Evolutionary conservation across 37 sponge, comb jelly and placozoan species (phyloP).

Genomic region (Spongia lamella): DNA sequence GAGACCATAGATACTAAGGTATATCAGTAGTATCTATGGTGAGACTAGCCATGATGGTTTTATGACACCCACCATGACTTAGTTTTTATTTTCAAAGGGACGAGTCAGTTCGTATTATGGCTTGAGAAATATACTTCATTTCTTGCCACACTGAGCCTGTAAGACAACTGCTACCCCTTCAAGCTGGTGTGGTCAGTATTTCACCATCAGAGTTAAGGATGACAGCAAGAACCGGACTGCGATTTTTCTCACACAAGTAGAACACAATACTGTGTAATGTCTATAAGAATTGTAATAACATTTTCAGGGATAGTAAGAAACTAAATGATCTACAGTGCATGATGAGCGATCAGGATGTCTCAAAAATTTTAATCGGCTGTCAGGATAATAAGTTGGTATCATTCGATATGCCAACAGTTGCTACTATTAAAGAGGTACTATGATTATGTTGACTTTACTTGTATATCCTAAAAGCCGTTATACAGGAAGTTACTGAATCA

Average conservation of each 20-base stretch:
- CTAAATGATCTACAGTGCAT: slow-evolving; percentile 46
- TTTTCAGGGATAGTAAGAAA: slow-evolving; percentile 22
- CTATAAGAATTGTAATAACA: too few species aligned
- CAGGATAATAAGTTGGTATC: slow-evolving; percentile 33
- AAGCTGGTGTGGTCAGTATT: slow-evolving; percentile 40
- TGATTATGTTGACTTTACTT: neutral
- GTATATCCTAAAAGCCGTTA: neutral
- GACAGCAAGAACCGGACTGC: slow-evolving; percentile 53
- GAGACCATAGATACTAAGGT: too few species aligned
- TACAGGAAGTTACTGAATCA: neutral
- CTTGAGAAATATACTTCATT: slow-evolving; percentile 71
- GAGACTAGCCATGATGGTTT: too few species aligned
- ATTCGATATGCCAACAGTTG: slow-evolving; percentile 27
- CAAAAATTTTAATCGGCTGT: slow-evolving; percentile 38
- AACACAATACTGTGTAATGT: too few species aligned
- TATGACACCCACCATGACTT: neutral
- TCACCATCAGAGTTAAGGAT: slow-evolving; percentile 46
- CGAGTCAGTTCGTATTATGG: slow-evolving; percentile 75
- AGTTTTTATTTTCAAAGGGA: slow-evolving; percentile 50
- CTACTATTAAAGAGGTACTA: slow-evolving; percentile 37
- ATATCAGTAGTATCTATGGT: too few species aligned
- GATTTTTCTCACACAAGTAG: slow-evolving; percentile 37
- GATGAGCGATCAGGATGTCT: slow-evolving; percentile 20
- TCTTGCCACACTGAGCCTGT: slow-evolving; percentile 57
- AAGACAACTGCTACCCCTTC: slow-evolving; percentile 52